phyloP scores from a whole-genome alignment of 2,888 invertebrate genomes.

The Archaeoteleia sp. region DNA sequence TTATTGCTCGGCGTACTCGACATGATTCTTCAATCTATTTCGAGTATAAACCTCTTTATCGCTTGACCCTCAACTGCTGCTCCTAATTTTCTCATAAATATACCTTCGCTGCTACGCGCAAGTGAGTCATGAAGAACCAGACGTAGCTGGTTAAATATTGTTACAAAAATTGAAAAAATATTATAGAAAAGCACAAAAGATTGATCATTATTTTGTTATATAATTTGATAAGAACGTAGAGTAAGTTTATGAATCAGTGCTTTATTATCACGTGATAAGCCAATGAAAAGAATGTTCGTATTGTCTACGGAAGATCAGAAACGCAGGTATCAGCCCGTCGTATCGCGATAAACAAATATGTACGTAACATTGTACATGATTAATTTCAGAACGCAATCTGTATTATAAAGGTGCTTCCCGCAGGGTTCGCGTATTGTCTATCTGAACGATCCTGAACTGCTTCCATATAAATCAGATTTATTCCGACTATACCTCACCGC shows the following conservation, averaged over 20 bases:
- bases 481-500: conserved; percentile 13
- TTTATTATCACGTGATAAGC: conserved; percentile 1
- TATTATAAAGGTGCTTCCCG: background rate
- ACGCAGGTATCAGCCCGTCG: background rate
- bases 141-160: background rate
- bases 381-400: background rate
- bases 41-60: conserved; percentile 26
- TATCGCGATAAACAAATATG: background rate
- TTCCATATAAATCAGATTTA: conserved; percentile 31
- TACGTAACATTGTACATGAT: background rate
- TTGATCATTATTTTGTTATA: no score
- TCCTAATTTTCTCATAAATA: conserved; percentile 11
- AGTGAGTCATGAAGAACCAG: conserved; percentile 22
- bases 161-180: no score
- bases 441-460: conserved; percentile 2
- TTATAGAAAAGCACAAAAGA: no score
- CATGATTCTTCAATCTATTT: conserved; percentile 20
- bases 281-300: background rate
- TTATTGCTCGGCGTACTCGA: conserved; percentile 8
- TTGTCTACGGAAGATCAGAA: background rate
- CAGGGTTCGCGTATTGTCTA: conserved; percentile 12
- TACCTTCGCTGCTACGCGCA: conserved; percentile 3
- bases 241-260: background rate
- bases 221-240: background rate
- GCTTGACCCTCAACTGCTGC: conserved; percentile 13